A percentile compares a stretch with the other conserved stretches of the same genome.
Evolutionary conservation across 2,888 invertebrate species (phyloP).

Genomic region (Abrostola tripartita): DNA sequence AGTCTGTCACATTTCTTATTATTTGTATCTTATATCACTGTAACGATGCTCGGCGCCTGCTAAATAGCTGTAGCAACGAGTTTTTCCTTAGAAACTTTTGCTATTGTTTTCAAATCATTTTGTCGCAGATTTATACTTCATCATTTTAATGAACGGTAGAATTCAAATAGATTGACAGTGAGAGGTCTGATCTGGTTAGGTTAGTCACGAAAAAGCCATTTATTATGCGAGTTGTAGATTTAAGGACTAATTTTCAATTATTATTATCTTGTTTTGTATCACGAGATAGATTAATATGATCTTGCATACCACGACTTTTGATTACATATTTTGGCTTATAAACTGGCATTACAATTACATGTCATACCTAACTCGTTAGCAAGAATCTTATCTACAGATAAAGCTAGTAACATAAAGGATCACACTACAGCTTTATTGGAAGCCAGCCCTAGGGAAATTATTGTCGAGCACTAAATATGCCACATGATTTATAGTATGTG

Average conservation of each 20-base stretch:
- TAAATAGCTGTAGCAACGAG: slow-evolving; percentile 43
- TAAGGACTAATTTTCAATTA: too few relatives aligned
- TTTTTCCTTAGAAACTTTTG: slow-evolving; percentile 30
- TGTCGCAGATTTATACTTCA: slow-evolving; percentile 20
- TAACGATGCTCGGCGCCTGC: slow-evolving; percentile 42
- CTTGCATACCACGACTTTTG: too few relatives aligned
- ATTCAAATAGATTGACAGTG: too few relatives aligned
- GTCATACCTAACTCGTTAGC: not conserved
- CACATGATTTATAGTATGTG: slow-evolving; percentile 52
- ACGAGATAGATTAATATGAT: too few relatives aligned
- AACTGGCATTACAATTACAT: not conserved
- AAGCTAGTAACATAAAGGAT: slow-evolving; percentile 42
- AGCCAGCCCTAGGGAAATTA: slow-evolving; percentile 57
- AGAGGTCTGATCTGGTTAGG: too few relatives aligned
- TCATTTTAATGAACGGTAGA: slow-evolving; percentile 32
- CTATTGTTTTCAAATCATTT: slow-evolving; percentile 19
- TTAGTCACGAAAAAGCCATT: too few relatives aligned
- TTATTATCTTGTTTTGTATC: too few relatives aligned
- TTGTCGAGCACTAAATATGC: slow-evolving; percentile 53
- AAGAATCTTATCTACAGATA: slow-evolving; percentile 20
- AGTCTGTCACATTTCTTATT: slow-evolving; percentile 51
- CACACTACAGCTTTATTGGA: slow-evolving; percentile 27
- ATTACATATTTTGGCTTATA: too few relatives aligned
- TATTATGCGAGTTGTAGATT: too few relatives aligned
- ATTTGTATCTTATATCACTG: slow-evolving; percentile 46